phyloP scores from a whole-genome alignment of 2,797 vertebrate species.

The Molossus alvarezi region DNA sequence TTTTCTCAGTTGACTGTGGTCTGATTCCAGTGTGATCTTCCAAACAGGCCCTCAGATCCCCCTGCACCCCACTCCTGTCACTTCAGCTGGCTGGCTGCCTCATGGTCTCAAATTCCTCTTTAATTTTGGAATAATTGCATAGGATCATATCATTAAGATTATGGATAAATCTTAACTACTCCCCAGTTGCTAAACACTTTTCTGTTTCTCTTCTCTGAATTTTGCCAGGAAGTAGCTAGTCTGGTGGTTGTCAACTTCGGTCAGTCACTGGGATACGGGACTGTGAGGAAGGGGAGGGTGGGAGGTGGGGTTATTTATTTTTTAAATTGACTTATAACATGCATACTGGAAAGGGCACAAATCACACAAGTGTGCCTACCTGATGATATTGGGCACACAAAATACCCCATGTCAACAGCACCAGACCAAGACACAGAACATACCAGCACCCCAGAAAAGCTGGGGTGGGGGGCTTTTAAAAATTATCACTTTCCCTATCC shows the following conservation, averaged over 20 bases:
- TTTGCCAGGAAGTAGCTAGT: background rate
- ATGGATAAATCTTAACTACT: background rate
- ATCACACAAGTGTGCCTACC: background rate
- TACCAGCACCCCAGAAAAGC: background rate
- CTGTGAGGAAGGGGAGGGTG: background rate
- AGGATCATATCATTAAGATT: background rate
- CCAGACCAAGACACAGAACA: background rate
- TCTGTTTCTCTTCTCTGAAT: slow-evolving; percentile 19
- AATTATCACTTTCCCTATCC: background rate
- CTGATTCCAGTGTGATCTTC: background rate
- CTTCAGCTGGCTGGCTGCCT: background rate
- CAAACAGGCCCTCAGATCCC: background rate
- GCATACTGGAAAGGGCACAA: background rate
- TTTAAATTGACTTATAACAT: background rate
- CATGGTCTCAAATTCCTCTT: background rate
- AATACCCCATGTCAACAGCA: background rate
- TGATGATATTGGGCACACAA: background rate
- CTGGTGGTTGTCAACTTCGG: background rate
- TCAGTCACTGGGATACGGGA: background rate
- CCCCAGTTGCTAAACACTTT: background rate
- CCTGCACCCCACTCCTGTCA: background rate
- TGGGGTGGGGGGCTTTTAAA: background rate
- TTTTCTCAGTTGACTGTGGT: background rate
- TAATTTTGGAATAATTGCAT: background rate
- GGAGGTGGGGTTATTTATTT: background rate